phyloP scores from a whole-genome alignment of 2,888 invertebrate species.

The Drosophila affinis region DNA sequence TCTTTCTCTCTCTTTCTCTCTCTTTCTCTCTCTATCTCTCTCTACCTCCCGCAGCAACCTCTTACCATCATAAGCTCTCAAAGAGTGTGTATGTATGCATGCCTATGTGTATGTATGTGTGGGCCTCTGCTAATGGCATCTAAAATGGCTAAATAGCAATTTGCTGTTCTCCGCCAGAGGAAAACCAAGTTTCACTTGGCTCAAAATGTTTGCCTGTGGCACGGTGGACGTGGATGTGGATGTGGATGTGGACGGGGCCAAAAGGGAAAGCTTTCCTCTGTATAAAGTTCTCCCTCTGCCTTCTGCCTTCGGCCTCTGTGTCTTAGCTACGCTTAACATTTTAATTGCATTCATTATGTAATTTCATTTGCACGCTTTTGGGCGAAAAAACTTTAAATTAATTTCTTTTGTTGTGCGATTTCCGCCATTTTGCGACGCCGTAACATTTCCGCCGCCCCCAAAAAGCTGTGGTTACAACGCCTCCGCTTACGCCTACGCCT shows the following conservation, averaged over 20 bases:
- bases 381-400: constrained; percentile 70
- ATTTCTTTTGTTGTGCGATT: constrained; percentile 72
- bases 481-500: neutral
- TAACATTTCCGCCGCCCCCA: constrained; percentile 58
- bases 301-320: constrained; percentile 11
- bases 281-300: neutral
- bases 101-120: constrained; percentile 11
- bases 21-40: neutral
- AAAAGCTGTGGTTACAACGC: constrained; percentile 47
- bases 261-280: constrained; percentile 11
- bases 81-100: constrained; percentile 6
- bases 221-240: neutral
- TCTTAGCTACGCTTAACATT: constrained; percentile 58
- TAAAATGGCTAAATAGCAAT: constrained; percentile 80
- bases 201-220: constrained; percentile 58
- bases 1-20: too few relatives aligned
- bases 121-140: constrained; percentile 74
- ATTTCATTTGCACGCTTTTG: constrained; percentile 75
- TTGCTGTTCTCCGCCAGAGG: constrained; percentile 66
- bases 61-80: constrained; percentile 41
- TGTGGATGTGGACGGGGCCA: too few relatives aligned
- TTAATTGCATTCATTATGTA: constrained; percentile 80
- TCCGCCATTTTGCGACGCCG: constrained; percentile 68
- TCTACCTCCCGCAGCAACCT: constrained; percentile 22
- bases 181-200: constrained; percentile 60